Evolutionary conservation across 2,797 vertebrate species (phyloP).

Genomic region (Leptodactylus fallax): DNA sequence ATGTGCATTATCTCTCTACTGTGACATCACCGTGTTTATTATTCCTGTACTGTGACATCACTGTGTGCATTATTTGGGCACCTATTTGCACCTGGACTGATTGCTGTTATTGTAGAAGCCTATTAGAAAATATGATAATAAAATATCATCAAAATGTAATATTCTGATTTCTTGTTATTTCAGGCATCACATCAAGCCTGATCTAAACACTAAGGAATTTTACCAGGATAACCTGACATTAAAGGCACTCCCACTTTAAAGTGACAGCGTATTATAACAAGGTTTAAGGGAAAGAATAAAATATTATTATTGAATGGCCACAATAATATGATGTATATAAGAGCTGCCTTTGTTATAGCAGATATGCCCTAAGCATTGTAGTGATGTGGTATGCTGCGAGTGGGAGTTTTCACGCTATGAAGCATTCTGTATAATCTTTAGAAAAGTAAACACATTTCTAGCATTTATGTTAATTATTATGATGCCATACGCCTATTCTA

Average conservation of each 20-base stretch:
- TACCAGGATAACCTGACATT: background rate
- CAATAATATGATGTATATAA: background rate
- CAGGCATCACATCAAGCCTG: background rate
- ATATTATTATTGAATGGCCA: background rate
- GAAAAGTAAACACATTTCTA: background rate
- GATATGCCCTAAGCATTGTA: background rate
- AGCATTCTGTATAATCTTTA: background rate
- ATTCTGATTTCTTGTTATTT: background rate
- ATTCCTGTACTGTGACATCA: no score
- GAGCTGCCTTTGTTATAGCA: background rate
- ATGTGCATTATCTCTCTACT: no score
- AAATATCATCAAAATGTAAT: slow-evolving; percentile 6
- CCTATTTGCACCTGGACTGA: no score
- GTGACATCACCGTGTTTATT: no score
- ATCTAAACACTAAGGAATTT: slow-evolving; percentile 25
- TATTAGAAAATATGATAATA: background rate
- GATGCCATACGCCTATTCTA: background rate
- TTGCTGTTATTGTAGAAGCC: background rate
- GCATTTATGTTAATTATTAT: background rate
- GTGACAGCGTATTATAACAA: background rate
- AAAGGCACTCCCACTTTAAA: background rate
- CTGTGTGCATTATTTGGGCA: no score
- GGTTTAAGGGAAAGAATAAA: background rate
- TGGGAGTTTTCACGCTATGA: slow-evolving; percentile 22
- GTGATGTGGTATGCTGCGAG: background rate